A percentile compares a stretch with the other conserved stretches of the same genome.
phyloP scores from a whole-genome alignment of 2,113 vertebrate genomes.

The Oncorhynchus masou region DNA sequence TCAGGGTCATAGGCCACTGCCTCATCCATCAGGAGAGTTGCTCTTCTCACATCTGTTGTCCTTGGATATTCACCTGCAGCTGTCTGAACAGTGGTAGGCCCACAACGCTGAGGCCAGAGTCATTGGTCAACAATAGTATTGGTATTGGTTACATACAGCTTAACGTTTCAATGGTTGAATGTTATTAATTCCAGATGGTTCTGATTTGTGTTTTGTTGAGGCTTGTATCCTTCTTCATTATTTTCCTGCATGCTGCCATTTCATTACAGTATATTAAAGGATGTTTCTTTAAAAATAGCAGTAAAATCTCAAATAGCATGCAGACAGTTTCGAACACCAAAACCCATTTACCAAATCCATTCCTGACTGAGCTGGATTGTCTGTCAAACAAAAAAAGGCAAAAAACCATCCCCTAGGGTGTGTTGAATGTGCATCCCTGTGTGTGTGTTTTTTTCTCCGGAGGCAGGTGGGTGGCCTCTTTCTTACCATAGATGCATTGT shows the following conservation, averaged over 20 bases:
- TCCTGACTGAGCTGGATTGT: slow-evolving; percentile 82
- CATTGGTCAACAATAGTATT: too few species aligned
- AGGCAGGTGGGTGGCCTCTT: slow-evolving; percentile 47
- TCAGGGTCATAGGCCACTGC: neutral
- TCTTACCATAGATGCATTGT: slow-evolving; percentile 2
- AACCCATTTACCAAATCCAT: slow-evolving; percentile 86
- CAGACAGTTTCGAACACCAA: slow-evolving; percentile 39
- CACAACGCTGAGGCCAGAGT: too few species aligned
- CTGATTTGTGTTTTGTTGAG: too few species aligned
- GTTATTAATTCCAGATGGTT: too few species aligned
- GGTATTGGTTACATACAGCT: too few species aligned
- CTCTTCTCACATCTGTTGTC: neutral
- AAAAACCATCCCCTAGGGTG: neutral
- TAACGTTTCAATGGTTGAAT: too few species aligned
- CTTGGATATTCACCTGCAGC: neutral
- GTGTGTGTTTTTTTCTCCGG: slow-evolving; percentile 18
- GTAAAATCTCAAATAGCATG: neutral
- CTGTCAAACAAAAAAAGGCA: slow-evolving; percentile 79
- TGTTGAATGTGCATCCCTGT: neutral
- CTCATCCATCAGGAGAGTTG: neutral
- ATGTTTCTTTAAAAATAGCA: too few species aligned
- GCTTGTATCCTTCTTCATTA: too few species aligned
- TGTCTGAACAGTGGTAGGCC: neutral
- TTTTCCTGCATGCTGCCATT: too few species aligned
- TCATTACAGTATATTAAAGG: too few species aligned